phyloP scores from a whole-genome alignment of 2,113 vertebrate species.

The Pavo muticus region DNA sequence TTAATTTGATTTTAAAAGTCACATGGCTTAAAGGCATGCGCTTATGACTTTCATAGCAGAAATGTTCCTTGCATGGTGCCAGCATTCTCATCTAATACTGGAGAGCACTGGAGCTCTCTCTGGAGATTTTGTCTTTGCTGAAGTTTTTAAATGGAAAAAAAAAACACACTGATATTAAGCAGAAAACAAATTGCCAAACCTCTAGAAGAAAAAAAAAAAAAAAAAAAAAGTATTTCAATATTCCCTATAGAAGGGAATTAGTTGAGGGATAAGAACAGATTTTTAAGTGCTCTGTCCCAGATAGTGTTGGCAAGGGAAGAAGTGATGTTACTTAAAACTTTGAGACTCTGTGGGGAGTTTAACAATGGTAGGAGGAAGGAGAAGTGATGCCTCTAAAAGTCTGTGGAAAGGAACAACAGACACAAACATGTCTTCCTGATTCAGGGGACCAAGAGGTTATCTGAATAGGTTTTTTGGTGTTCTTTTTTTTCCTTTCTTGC shows the following conservation, averaged over 20 bases:
- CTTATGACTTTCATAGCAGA: neutral
- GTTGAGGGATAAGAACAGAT: neutral
- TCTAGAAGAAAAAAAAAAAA: neutral
- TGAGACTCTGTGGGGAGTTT: neutral
- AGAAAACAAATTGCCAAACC: neutral
- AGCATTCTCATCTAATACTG: neutral
- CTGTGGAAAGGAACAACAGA: neutral
- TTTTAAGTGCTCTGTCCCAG: neutral
- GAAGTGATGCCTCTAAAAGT: neutral
- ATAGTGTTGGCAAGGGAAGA: neutral
- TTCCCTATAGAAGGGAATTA: neutral
- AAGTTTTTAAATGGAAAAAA: too few relatives aligned
- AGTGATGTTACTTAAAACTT: neutral
- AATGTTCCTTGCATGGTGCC: neutral
- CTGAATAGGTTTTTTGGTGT: neutral
- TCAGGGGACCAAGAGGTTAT: neutral
- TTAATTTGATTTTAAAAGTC: neutral
- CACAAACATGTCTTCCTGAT: neutral
- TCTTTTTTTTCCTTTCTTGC: neutral
- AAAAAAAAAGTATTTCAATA: neutral
- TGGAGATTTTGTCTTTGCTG: neutral
- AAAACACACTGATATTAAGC: neutral
- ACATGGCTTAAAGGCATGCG: neutral
- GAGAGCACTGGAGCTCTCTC: neutral
- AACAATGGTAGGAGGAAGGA: neutral